Conservation (phyloP, 2,888 invertebrate genomes). For the Pheosia tremula region DNA sequence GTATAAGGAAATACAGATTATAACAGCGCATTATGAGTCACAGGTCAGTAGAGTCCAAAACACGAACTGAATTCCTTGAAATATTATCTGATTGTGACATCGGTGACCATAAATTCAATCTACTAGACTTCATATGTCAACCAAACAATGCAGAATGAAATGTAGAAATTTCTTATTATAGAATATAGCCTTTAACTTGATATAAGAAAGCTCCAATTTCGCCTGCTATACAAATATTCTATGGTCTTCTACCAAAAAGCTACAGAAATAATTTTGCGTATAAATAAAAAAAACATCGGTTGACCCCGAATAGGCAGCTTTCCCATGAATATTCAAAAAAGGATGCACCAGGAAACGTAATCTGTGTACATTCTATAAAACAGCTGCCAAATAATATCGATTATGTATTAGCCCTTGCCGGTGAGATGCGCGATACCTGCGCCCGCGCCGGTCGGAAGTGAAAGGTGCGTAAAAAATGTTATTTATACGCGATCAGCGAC, state of each 20-base stretch:
- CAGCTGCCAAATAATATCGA: slow-evolving; percentile 63
- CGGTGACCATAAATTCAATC: not conserved
- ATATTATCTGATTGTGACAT: not conserved
- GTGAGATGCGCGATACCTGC: slow-evolving; percentile 61
- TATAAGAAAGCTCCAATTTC: too few species aligned
- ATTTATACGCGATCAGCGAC: slow-evolving; percentile 58
- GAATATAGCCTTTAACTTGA: too few species aligned
- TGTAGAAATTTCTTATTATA: too few species aligned
- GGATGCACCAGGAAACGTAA: slow-evolving; percentile 60
- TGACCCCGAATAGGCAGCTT: slow-evolving; percentile 37
- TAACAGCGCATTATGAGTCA: slow-evolving; percentile 1
- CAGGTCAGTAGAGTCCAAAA: not conserved
- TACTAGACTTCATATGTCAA: too few species aligned
- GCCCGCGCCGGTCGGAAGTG: slow-evolving; percentile 71
- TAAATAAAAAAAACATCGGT: slow-evolving; percentile 12
- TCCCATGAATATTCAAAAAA: slow-evolving; percentile 58
- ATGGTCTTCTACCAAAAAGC: not conserved
- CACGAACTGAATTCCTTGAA: not conserved
- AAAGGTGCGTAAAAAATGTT: slow-evolving; percentile 74
- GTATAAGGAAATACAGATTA: slow-evolving; percentile 6
- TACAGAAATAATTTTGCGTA: not conserved
- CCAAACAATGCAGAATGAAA: too few species aligned
- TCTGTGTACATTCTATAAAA: slow-evolving; percentile 44
- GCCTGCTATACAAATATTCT: not conserved
- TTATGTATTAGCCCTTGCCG: slow-evolving; percentile 53